A percentile compares a stretch with the other conserved stretches of the same genome.
These are phyloP conservation scores for Botia almorhae DNA, from an alignment of 2,797 vertebrate genomes.

Conservation along the genomic window DNA sequence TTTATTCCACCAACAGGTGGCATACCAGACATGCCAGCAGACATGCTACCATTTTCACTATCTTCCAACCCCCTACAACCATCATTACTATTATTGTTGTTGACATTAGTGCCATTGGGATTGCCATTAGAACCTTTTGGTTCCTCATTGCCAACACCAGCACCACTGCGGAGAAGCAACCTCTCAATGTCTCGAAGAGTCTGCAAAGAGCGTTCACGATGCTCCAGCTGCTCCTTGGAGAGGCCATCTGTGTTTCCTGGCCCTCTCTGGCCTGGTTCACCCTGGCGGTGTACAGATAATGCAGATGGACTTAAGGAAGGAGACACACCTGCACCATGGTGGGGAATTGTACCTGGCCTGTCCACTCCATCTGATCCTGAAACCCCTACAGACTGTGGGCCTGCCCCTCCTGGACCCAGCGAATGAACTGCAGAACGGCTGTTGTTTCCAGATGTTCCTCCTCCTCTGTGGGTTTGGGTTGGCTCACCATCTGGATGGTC, in stretches of 20 bases:
- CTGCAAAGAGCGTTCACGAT: conserved; percentile 94
- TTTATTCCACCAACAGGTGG: conserved; percentile 77
- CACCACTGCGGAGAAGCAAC: conserved; percentile 86
- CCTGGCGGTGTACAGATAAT: conserved; percentile 76
- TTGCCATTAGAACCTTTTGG: conserved; percentile 67
- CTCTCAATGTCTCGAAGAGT: conserved; percentile 95
- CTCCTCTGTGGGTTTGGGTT: conserved; percentile 66
- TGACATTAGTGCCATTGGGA: conserved; percentile 68
- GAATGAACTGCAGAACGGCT: conserved; percentile 61
- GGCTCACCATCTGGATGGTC: conserved; percentile 79
- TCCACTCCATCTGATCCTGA: conserved; percentile 66
- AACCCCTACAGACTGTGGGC: conserved; percentile 57
- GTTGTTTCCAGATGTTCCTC: conserved; percentile 67
- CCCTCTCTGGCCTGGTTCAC: conserved; percentile 70
- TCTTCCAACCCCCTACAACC: conserved; percentile 68
- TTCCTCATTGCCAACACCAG: conserved; percentile 68
- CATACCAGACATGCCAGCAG: conserved; percentile 65
- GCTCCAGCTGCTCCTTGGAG: conserved; percentile 96
- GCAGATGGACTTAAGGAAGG: conserved; percentile 72
- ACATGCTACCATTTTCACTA: conserved; percentile 61
- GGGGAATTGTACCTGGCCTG: conserved; percentile 62
- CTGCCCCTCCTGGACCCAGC: conserved; percentile 62
- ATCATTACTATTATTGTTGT: conserved; percentile 69
- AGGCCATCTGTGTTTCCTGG: conserved; percentile 80
- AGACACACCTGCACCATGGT: conserved; percentile 68